Evolutionary conservation across 2,113 vertebrate genomes (phyloP).

Genomic region (human (Homo sapiens)): DNA sequence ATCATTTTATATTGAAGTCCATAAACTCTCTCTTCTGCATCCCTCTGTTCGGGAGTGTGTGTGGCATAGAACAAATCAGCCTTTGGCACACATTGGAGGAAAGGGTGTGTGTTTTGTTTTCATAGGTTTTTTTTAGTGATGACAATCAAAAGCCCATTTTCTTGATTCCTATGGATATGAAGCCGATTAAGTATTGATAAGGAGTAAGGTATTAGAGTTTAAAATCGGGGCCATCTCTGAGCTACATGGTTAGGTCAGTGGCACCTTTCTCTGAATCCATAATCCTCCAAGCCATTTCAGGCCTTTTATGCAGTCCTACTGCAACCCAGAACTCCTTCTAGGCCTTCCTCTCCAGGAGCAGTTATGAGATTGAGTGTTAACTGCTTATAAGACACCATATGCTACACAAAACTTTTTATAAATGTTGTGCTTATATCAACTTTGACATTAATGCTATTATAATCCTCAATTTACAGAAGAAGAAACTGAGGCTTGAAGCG

Average conservation of each 20-base stretch:
- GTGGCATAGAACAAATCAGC: neutral
- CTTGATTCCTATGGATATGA: neutral
- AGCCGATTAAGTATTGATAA: neutral
- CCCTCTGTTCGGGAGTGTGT: neutral
- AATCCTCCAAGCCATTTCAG: neutral
- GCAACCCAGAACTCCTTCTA: neutral
- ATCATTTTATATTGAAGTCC: constrained; percentile 53
- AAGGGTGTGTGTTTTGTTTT: neutral
- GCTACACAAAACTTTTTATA: neutral
- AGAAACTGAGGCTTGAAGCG: neutral
- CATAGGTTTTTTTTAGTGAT: neutral
- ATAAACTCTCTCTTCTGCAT: constrained; percentile 2
- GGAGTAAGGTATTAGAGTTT: neutral
- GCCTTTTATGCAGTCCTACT: neutral
- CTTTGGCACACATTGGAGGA: neutral
- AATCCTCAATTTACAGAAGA: neutral
- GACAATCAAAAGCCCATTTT: neutral
- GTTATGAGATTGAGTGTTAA: neutral
- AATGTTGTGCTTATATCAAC: neutral
- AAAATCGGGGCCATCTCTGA: neutral
- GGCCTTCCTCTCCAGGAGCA: neutral
- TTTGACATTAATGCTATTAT: neutral
- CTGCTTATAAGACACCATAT: accelerated
- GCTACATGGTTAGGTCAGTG: neutral
- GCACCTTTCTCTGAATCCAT: neutral